Base-by-base conservation (phyloP, 1,140 invertebrate genomes). In the Drosophila hydei region DNA sequence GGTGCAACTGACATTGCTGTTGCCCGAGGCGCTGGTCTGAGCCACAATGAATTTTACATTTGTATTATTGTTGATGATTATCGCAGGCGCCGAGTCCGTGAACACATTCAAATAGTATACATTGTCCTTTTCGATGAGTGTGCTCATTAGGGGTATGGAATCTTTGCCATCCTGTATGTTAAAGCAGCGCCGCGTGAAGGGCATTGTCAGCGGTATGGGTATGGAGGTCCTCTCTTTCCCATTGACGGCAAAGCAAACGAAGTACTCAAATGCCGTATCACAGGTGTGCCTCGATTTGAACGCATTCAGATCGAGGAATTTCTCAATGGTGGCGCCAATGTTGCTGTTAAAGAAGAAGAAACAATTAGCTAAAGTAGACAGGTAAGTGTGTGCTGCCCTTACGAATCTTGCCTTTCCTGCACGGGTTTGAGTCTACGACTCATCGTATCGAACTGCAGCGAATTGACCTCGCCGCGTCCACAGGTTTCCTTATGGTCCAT, bases 181-280 rank as follows among this genome's bases (percentile, higher is more conserved):
- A 3, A 91, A 84, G 58, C 90, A 90, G 25, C 87, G 89, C 0
- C 90, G 61, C 12, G 81, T 75, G 27, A 90, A 90, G 0, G 90
- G 84, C 47, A 79, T 56, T 4, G 71, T 42, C 52, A 91, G 23
- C 1, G 80, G 68, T 36, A 91, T 74, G 2, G 90, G 90, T 63
- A 91, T 91, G 25, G 90, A 91, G 16, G 76, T 48, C n/a, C 89
- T 72, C 1, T 61, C 21, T 18, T 62, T 47, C 0, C 69, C 68
- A 3, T 19, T 18, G 0, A 78, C 62, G 19, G 70, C 72, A 27
- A 91, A 76, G 40, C 87, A 85, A 14, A 90, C 60, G 42, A 91
- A 91, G 55, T 76, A 91, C 0, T 89, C 75, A 60, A 85, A 91
- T 0, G 89, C 85, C 3, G 89, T 89, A 64, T 91, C 89, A 19